phyloP scores from a whole-genome alignment of 2,888 invertebrate genomes.

The Epicampocera succincta region DNA sequence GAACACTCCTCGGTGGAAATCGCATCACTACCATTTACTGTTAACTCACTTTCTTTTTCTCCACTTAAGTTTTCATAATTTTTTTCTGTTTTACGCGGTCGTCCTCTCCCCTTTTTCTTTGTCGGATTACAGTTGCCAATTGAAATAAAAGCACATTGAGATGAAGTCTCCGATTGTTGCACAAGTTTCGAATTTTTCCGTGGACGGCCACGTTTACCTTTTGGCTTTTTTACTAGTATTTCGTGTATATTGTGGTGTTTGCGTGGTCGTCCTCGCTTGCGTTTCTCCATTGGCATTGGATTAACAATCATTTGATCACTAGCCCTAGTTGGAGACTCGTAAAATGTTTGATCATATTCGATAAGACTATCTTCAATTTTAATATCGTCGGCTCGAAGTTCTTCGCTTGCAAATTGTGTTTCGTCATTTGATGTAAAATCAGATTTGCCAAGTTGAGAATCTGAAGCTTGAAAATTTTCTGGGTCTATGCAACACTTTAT shows the following conservation, averaged over 20 bases:
- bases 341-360: not conserved
- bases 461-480: not conserved
- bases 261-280: conserved; percentile 42
- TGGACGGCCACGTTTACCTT: conserved; percentile 41
- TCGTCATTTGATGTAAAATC: not conserved
- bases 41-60: not conserved
- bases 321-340: not conserved
- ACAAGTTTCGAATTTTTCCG: not conserved
- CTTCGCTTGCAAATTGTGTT: not conserved
- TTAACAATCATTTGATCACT: too few relatives aligned
- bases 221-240: conserved; percentile 6
- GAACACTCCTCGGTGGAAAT: not conserved
- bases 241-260: not conserved
- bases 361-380: not conserved
- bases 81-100: conserved; percentile 10
- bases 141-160: not conserved
- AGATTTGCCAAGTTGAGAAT: not conserved
- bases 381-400: not conserved
- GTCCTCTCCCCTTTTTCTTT: conserved; percentile 12
- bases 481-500: not conserved
- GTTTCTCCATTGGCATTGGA: not conserved
- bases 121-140: not conserved
- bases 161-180: not conserved
- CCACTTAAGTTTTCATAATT: not conserved
- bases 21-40: not conserved